Conservation (phyloP, 2,888 invertebrate species). For the Prosopocoilus inquinatus region DNA sequence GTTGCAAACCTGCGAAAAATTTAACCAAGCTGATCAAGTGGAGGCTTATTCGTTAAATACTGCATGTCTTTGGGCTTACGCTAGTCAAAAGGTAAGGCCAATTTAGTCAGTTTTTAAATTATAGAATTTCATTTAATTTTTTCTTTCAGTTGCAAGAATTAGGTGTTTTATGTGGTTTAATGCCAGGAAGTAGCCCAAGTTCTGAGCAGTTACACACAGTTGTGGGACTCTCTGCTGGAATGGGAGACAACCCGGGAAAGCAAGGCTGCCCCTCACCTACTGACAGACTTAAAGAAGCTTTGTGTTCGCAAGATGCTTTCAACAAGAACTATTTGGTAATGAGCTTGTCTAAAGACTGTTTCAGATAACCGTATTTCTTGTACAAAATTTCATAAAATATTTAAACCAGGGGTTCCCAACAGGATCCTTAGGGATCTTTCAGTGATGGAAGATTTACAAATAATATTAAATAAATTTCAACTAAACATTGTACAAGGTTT, state of each 20-base stretch:
- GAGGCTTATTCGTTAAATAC: constrained; percentile 81
- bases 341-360: background rate
- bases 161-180: constrained; percentile 85
- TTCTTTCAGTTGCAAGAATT: constrained; percentile 69
- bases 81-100: constrained; percentile 57
- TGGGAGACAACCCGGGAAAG: constrained; percentile 71
- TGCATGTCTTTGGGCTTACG: constrained; percentile 83
- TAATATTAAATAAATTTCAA: too few species aligned
- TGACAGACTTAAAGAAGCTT: constrained; percentile 82
- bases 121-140: background rate
- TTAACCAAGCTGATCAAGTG: constrained; percentile 63
- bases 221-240: constrained; percentile 86
- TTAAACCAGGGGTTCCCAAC: too few species aligned
- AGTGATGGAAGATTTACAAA: too few species aligned
- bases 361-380: too few species aligned
- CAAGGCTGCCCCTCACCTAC: constrained; percentile 61
- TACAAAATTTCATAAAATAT: background rate
- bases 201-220: constrained; percentile 89
- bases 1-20: constrained; percentile 74
- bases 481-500: too few species aligned
- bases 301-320: constrained; percentile 86
- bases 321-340: constrained; percentile 79
- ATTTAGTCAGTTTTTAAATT: background rate
- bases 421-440: too few species aligned
- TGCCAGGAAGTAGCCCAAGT: constrained; percentile 77